These are phyloP conservation scores for Sterrhoptilus dennistouni DNA, from an alignment of 2,113 vertebrate genomes.

Conservation along the genomic window DNA sequence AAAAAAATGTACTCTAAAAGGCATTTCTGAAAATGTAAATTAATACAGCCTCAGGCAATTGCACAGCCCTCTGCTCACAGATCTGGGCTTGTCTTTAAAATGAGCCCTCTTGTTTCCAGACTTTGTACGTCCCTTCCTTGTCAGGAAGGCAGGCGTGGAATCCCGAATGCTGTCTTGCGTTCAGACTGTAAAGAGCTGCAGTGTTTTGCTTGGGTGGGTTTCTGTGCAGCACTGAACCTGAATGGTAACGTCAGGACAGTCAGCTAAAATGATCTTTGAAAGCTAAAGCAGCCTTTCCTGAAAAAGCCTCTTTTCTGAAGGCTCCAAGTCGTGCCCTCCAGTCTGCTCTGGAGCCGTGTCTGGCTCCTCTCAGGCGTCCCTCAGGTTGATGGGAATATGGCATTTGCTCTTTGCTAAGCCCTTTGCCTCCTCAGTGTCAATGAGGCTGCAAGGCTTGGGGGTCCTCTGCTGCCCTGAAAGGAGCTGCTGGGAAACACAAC, in stretches of 20 bases:
- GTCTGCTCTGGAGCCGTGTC: not conserved
- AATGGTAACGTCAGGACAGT: not conserved
- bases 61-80: not conserved
- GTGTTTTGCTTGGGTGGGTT: conserved; percentile 27
- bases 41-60: not conserved
- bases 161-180: not conserved
- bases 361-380: not conserved
- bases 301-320: not conserved
- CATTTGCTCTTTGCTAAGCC: not conserved
- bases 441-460: not conserved
- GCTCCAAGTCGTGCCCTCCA: not conserved
- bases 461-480: not conserved
- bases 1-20: not conserved
- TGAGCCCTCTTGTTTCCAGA: not conserved
- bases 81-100: conserved; percentile 20
- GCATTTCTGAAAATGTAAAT: conserved; percentile 43
- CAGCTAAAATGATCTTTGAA: not conserved
- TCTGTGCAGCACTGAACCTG: not conserved
- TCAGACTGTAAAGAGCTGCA: not conserved
- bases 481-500: not conserved
- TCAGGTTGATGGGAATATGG: not conserved
- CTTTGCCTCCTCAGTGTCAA: not conserved
- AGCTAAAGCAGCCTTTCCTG: not conserved
- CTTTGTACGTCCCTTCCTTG: not conserved
- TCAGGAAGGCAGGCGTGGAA: not conserved